Evolutionary conservation across 1,140 invertebrate species (phyloP).

Genomic region (Danaus melanippus): DNA sequence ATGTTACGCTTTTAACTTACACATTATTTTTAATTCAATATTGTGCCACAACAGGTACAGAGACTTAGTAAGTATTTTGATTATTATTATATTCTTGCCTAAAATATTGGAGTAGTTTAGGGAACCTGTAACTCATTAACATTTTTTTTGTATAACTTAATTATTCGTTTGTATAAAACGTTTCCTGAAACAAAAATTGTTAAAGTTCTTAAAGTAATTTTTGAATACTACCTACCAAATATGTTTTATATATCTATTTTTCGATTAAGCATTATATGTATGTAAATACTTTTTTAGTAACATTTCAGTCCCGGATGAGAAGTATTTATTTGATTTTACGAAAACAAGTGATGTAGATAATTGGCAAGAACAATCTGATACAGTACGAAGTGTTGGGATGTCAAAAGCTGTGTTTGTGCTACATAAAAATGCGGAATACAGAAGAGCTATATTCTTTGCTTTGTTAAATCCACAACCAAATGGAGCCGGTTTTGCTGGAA

Average conservation of each 20-base stretch:
- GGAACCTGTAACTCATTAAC: no score
- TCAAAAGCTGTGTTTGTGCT: slow-evolving; percentile 76
- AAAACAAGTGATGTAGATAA: slow-evolving; percentile 45
- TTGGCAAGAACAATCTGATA: slow-evolving; percentile 78
- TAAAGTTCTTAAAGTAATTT: no score
- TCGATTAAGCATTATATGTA: no score
- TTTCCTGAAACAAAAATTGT: no score
- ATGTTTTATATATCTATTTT: no score
- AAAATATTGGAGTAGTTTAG: no score
- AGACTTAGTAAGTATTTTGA: no score
- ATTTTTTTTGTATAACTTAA: no score
- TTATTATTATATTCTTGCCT: not conserved
- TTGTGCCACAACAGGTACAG: no score
- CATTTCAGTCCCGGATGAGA: slow-evolving; percentile 24
- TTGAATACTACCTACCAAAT: no score
- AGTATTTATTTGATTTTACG: slow-evolving; percentile 61
- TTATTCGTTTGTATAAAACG: no score
- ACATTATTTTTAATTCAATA: no score
- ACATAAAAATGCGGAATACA: slow-evolving; percentile 75
- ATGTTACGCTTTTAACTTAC: slow-evolving; percentile 4
- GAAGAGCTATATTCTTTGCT: slow-evolving; percentile 78
- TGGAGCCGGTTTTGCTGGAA: slow-evolving; percentile 80
- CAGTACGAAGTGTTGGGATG: slow-evolving; percentile 76
- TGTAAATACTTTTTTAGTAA: slow-evolving; percentile 18
- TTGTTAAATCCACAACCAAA: slow-evolving; percentile 80